A percentile compares a stretch with the other conserved stretches of the same genome.
Conservation (phyloP, 2,113 vertebrate genomes). For the Ochotona princeps region DNA sequence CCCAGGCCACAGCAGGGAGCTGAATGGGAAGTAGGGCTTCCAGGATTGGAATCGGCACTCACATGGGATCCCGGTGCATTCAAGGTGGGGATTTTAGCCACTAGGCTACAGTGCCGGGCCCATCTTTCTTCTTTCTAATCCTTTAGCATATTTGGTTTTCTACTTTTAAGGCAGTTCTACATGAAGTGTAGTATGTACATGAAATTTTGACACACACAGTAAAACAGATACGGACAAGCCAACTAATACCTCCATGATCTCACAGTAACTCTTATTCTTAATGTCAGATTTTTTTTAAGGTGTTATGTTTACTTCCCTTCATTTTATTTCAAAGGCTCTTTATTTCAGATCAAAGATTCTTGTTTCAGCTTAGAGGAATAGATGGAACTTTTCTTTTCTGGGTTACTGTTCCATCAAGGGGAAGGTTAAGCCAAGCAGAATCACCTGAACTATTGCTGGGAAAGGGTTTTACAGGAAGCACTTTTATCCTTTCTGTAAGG, state of each 20-base stretch:
- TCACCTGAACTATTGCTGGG: neutral
- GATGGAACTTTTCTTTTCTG: neutral
- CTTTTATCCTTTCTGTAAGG: neutral
- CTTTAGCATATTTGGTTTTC: neutral
- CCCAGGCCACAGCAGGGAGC: no score
- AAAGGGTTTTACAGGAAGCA: neutral
- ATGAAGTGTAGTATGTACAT: neutral
- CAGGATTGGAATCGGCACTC: no score
- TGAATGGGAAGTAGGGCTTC: no score
- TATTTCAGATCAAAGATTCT: conserved; percentile 28
- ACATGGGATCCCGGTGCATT: no score
- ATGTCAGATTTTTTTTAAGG: neutral
- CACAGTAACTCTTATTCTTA: neutral
- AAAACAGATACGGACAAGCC: neutral
- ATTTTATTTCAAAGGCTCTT: conserved; percentile 36
- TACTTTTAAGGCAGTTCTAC: neutral
- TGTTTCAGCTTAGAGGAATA: conserved; percentile 29
- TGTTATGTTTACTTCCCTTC: neutral
- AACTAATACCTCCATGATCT: neutral
- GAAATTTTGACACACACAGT: neutral
- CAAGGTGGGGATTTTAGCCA: no score
- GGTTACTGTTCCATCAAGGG: neutral
- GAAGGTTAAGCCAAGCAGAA: neutral
- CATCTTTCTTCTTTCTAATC: neutral
- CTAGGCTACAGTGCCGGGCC: no score